A percentile compares a stretch with the other conserved stretches of the same genome.
phyloP scores from a whole-genome alignment of 2,888 invertebrate species.

The Falcaria lacertinaria region DNA sequence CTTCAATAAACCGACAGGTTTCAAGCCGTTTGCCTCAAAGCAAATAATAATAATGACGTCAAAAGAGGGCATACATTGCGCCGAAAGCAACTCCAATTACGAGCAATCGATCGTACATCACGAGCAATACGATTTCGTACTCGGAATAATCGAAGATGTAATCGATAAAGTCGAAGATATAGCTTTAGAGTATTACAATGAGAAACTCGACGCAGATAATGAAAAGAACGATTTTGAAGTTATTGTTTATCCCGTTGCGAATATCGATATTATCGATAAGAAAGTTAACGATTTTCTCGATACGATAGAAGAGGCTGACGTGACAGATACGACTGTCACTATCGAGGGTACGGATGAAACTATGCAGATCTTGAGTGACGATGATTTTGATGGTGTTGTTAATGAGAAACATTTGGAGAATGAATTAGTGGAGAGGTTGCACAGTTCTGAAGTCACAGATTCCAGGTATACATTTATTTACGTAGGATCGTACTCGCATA shows the following conservation, averaged over 20 bases:
- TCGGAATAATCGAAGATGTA: slow-evolving; percentile 46
- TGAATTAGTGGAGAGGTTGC: neutral
- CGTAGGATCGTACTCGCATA: neutral
- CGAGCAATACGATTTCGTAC: slow-evolving; percentile 24
- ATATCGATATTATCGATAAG: slow-evolving; percentile 12
- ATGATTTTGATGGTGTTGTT: slow-evolving; percentile 32
- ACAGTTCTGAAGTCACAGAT: neutral
- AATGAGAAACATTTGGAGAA: slow-evolving; percentile 22
- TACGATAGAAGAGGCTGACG: slow-evolving; percentile 49
- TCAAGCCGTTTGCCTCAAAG: slow-evolving; percentile 65
- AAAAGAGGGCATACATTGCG: slow-evolving; percentile 49
- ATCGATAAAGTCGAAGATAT: slow-evolving; percentile 49
- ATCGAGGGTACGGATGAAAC: slow-evolving; percentile 27
- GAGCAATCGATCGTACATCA: slow-evolving; percentile 14
- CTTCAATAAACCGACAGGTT: slow-evolving; percentile 39
- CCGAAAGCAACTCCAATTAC: slow-evolving; percentile 23
- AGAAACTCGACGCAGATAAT: slow-evolving; percentile 20
- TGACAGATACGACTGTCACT: slow-evolving; percentile 25
- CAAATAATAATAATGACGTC: slow-evolving; percentile 56
- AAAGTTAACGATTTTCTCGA: slow-evolving; percentile 45
- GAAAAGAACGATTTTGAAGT: slow-evolving; percentile 52
- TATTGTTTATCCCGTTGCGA: slow-evolving; percentile 35
- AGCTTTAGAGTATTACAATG: slow-evolving; percentile 15
- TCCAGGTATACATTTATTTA: neutral
- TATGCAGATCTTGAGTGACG: slow-evolving; percentile 31